Evolutionary conservation across 1,140 invertebrate species (phyloP).

Genomic region (Tetramorium alpestre): DNA sequence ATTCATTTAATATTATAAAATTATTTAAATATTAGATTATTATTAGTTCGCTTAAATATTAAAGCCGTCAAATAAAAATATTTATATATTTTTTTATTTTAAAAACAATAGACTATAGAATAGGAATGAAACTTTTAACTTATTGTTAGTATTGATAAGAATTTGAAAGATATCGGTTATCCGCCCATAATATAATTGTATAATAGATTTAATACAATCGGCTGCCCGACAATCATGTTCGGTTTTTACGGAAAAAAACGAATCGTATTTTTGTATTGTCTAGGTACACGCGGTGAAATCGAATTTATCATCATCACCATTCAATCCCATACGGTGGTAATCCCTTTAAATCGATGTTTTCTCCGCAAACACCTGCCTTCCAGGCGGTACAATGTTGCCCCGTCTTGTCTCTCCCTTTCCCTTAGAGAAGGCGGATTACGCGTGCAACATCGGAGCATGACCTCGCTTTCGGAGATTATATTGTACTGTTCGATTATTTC

Average conservation of each 20-base stretch:
- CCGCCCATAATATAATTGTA: background rate
- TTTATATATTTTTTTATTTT: background rate
- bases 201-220: background rate
- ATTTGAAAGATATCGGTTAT: background rate
- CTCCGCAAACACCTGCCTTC: constrained; percentile 32
- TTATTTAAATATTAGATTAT: background rate
- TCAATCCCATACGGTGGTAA: constrained; percentile 22
- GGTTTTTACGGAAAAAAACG: background rate
- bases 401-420: no score
- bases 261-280: background rate
- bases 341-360: constrained; percentile 48
- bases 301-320: constrained; percentile 38
- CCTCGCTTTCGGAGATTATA: constrained; percentile 3
- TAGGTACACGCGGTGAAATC: background rate
- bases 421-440: constrained; percentile 18
- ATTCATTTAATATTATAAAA: background rate
- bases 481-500: constrained; percentile 67
- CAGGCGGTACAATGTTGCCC: background rate
- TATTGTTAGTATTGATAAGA: background rate
- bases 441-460: background rate
- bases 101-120: background rate
- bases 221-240: background rate
- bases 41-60: background rate
- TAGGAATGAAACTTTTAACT: background rate
- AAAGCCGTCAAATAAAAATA: background rate